A percentile compares a stretch with the other conserved stretches of the same genome.
Evolutionary conservation across 2,113 vertebrate species (phyloP).

Genomic region (Triplophysa siluroides): DNA sequence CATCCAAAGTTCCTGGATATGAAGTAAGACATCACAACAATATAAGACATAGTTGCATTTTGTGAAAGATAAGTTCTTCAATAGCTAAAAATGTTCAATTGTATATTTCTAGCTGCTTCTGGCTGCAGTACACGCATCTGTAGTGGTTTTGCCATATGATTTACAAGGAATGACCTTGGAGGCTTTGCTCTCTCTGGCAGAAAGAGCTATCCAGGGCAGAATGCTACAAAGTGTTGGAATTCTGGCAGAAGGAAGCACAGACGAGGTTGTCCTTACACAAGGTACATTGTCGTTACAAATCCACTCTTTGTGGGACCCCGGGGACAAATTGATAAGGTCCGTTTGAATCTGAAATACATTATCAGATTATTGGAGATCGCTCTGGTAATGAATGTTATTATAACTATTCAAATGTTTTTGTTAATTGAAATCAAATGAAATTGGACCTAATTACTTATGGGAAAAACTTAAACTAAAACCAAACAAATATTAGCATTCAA

Average conservation of each 20-base stretch:
- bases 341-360: not conserved
- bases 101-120: conserved; percentile 74
- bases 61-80: not conserved
- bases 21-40: conserved; percentile 69
- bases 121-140: conserved; percentile 67
- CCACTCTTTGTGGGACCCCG: not conserved
- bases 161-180: conserved; percentile 73
- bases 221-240: conserved; percentile 76
- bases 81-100: not conserved
- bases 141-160: conserved; percentile 77
- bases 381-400: too few relatives aligned
- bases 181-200: conserved; percentile 70
- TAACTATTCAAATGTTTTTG: too few relatives aligned
- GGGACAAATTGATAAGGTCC: not conserved
- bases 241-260: conserved; percentile 76
- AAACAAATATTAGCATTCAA: too few relatives aligned
- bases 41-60: not conserved
- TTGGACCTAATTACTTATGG: too few relatives aligned
- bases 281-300: conserved; percentile 60
- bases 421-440: too few relatives aligned
- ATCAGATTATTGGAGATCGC: too few relatives aligned
- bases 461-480: too few relatives aligned
- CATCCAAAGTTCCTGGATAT: conserved; percentile 79
- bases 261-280: conserved; percentile 75
- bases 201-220: conserved; percentile 69